Base-by-base conservation (phyloP, 2,113 vertebrate species). In the Rhabdomys dilectus region DNA sequence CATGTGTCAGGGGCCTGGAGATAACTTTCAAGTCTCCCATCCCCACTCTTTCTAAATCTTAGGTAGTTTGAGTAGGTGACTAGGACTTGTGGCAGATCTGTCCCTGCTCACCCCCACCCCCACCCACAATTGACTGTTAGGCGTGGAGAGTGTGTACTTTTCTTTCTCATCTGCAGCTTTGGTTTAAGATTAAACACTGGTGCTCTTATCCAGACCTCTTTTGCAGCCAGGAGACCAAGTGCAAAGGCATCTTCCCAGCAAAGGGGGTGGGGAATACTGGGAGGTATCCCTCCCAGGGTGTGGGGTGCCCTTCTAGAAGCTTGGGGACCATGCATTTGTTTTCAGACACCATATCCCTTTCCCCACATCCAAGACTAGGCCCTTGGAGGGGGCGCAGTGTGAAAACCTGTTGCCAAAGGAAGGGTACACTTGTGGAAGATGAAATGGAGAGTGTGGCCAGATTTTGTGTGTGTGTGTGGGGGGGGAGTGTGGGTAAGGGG, bases 101-200 rank as follows among this genome's bases (percentile, higher is more conserved):
- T 81, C 62, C 31, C 19, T 48, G 62, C 39, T 15, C 70, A 0
- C 16, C 4, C 48, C 3, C 17, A 5, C 70, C 15, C 4, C 26
- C 3, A 9, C 62, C 3, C 34, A 9, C 64, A 92, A 34, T 42
- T 60, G 84, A 93, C 91, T 81, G 36, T 39, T 60, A 64, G 78
- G 51, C 29, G 31, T 7, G 72, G 17, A 80, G 87, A 36, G 68
- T 80, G 91, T 56, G 58, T 77, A 85, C 85, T 94, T 95, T 64
- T 64, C 89, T 81, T 95, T 92, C 88, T 77, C 93, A 96, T 96
- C 94, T 97, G 97, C 87, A 97, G 97, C 92, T 94, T 94, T 80
- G 93, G 39, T 96, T 96, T 94, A 96, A 97, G 96, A 97, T 98
- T 97, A 98, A 97, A 98, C 96, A 95, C 96, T 95, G 68, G 92